phyloP scores from a whole-genome alignment of 2,888 invertebrate genomes.

The Horisme vitalbata region DNA sequence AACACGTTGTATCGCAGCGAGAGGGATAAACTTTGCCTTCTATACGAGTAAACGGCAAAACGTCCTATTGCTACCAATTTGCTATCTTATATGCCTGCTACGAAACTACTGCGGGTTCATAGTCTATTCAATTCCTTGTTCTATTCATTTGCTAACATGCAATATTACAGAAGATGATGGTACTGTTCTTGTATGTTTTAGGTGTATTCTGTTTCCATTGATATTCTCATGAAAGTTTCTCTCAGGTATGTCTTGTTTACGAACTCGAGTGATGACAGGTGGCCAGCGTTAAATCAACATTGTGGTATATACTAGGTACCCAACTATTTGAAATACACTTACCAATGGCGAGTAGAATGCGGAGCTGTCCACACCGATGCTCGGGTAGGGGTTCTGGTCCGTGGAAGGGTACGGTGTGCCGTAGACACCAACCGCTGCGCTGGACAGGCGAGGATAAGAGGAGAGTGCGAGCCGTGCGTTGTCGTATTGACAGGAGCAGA shows the following conservation, averaged over 20 bases:
- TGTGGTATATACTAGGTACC: too few species aligned
- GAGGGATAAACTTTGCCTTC: slow-evolving; percentile 74
- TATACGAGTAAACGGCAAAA: slow-evolving; percentile 67
- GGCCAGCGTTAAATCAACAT: too few species aligned
- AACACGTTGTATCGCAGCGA: slow-evolving; percentile 66
- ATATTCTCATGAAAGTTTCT: too few species aligned
- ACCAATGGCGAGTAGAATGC: slow-evolving; percentile 98
- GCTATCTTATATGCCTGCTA: slow-evolving; percentile 37
- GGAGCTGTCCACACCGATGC: slow-evolving; percentile 96
- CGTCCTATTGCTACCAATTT: slow-evolving; percentile 74
- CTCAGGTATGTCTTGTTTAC: too few species aligned
- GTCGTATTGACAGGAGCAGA: slow-evolving; percentile 97
- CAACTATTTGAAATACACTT: slow-evolving; percentile 72
- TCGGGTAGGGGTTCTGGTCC: slow-evolving; percentile 96
- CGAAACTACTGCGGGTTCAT: not conserved
- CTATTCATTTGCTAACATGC: too few species aligned
- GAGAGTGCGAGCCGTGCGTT: slow-evolving; percentile 92
- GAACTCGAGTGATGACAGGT: too few species aligned
- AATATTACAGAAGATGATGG: too few species aligned
- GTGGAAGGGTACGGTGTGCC: slow-evolving; percentile 94
- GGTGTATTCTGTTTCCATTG: too few species aligned
- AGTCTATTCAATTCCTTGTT: too few species aligned
- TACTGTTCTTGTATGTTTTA: too few species aligned
- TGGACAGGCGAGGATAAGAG: slow-evolving; percentile 89
- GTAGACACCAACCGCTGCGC: slow-evolving; percentile 91